phyloP scores from a whole-genome alignment of 2,113 vertebrate genomes.

The Atractosteus spatula region DNA sequence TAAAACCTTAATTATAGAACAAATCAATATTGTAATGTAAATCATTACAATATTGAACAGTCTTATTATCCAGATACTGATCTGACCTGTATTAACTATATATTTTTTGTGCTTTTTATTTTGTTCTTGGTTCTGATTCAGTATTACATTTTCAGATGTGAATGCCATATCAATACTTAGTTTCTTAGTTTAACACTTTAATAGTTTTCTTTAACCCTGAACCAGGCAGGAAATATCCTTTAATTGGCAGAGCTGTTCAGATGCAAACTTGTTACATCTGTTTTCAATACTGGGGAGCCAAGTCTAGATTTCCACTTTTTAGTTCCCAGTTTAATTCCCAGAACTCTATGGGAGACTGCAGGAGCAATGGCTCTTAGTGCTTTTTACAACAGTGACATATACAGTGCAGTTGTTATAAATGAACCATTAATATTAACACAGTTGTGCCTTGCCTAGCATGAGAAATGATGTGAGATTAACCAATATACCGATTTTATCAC shows the following conservation, averaged over 20 bases:
- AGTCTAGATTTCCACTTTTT: not conserved
- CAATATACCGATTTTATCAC: constrained; percentile 23
- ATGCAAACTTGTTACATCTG: not conserved
- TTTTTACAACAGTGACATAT: not conserved
- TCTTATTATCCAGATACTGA: too few species aligned
- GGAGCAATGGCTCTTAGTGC: not conserved
- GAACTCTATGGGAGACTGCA: constrained; percentile 10
- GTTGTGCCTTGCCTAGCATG: constrained; percentile 25
- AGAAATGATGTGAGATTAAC: constrained; percentile 23
- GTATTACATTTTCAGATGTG: not conserved
- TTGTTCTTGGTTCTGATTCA: too few species aligned
- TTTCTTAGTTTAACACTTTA: not conserved
- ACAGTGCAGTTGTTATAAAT: constrained; percentile 23
- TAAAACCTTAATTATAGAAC: not conserved
- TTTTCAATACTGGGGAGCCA: constrained; percentile 7
- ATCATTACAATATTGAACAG: too few species aligned
- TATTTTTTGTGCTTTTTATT: too few species aligned
- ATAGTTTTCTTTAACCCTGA: constrained; percentile 1
- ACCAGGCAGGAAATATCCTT: not conserved
- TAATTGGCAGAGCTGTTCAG: not conserved
- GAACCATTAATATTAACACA: constrained; percentile 29
- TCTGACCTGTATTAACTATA: too few species aligned
- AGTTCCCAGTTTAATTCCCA: constrained; percentile 19
- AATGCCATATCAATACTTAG: too few species aligned
- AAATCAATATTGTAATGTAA: too few species aligned